Evolutionary conservation across 2,797 vertebrate genomes (phyloP).

Genomic region (Eupleurogrammus muticus): DNA sequence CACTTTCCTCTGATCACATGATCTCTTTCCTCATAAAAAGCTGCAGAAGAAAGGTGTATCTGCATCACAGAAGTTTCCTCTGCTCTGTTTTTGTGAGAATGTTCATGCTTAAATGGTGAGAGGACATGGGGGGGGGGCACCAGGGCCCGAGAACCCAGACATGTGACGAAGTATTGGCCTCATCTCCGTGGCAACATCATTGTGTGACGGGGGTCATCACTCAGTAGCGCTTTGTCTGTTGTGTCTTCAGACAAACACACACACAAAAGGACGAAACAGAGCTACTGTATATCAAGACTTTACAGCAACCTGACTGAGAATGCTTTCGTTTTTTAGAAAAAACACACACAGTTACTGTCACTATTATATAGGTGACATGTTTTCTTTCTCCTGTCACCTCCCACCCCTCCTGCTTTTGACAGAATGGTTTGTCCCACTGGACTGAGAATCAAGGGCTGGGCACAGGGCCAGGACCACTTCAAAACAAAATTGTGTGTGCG

Average conservation of each 20-base stretch:
- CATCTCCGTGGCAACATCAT: slow-evolving; percentile 66
- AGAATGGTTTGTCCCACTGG: slow-evolving; percentile 47
- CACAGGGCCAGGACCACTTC: slow-evolving; percentile 53
- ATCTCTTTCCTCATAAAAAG: not conserved
- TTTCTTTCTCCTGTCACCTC: slow-evolving; percentile 26
- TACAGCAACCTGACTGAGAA: slow-evolving; percentile 40
- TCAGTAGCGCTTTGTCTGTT: slow-evolving; percentile 62
- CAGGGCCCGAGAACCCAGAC: slow-evolving; percentile 42
- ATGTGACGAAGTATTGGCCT: slow-evolving; percentile 53
- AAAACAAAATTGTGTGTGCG: slow-evolving; percentile 35
- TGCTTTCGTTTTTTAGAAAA: slow-evolving; percentile 32
- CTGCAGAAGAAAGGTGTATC: not conserved
- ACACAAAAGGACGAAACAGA: not conserved
- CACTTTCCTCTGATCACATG: not conserved
- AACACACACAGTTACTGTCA: slow-evolving; percentile 21
- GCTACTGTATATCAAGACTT: slow-evolving; percentile 69
- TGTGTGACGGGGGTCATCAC: slow-evolving; percentile 62
- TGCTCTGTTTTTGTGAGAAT: slow-evolving; percentile 19
- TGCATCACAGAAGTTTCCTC: slow-evolving; percentile 12
- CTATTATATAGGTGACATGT: slow-evolving; percentile 29
- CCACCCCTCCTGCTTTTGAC: slow-evolving; percentile 14
- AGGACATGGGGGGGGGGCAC: slow-evolving; percentile 25
- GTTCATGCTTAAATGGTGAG: slow-evolving; percentile 2
- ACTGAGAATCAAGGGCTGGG: slow-evolving; percentile 46
- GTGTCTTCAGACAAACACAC: slow-evolving; percentile 36